These are phyloP conservation scores for Caretta caretta DNA, from an alignment of 2,113 vertebrate genomes.

Conservation along the genomic window DNA sequence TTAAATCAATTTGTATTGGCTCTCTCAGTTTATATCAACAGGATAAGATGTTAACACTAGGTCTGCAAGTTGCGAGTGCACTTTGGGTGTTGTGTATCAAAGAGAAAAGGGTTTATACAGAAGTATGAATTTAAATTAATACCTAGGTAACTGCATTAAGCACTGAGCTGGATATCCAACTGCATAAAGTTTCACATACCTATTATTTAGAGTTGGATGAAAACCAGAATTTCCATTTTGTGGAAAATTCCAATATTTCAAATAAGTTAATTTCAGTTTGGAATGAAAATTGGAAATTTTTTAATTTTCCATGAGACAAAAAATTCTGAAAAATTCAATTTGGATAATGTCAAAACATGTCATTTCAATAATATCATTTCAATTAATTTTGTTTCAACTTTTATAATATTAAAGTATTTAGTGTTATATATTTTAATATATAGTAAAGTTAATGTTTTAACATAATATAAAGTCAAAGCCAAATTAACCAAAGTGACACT, in stretches of 20 bases:
- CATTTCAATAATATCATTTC: background rate
- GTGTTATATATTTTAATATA: background rate
- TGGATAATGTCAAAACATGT: background rate
- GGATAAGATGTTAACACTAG: background rate
- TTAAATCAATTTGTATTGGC: background rate
- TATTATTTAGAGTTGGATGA: background rate
- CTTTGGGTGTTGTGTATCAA: background rate
- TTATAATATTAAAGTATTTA: background rate
- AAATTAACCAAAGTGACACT: background rate
- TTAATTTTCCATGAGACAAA: accelerated
- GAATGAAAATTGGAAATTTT: background rate
- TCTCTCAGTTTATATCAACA: background rate
- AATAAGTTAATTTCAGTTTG: background rate
- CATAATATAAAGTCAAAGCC: background rate
- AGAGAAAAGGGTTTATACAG: background rate
- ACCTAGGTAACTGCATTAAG: background rate
- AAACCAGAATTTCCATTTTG: background rate
- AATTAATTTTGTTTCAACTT: background rate
- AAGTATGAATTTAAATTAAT: background rate
- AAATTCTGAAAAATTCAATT: background rate
- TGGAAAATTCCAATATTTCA: background rate
- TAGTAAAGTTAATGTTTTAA: no score
- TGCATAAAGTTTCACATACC: background rate
- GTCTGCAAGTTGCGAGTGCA: background rate
- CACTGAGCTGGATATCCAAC: background rate